phyloP scores from a whole-genome alignment of 1,140 invertebrate genomes.

The Sycobia sp. region DNA sequence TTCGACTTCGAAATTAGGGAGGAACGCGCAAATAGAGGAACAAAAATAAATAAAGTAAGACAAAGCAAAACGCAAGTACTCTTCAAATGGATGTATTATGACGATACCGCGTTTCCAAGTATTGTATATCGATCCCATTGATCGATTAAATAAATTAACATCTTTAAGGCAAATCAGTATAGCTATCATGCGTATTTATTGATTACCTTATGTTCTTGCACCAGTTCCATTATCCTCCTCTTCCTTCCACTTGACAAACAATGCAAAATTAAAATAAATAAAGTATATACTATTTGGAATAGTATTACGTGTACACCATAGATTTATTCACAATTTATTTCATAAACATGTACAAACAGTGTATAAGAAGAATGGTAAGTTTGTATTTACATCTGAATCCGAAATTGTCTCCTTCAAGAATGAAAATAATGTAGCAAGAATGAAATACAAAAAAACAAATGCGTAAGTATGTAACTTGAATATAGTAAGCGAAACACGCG shows the following conservation, averaged over 20 bases:
- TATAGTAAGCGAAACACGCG: no score
- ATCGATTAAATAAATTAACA: conserved; percentile 57
- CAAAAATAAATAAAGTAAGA: no score
- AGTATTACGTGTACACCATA: neutral
- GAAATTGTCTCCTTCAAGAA: no score
- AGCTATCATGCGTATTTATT: neutral
- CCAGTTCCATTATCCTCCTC: neutral
- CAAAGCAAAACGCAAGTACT: conserved; percentile 31
- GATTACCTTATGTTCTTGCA: neutral
- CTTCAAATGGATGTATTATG: conserved; percentile 48
- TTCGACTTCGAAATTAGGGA: conserved; percentile 26
- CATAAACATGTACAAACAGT: conserved; percentile 25
- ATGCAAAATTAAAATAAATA: neutral
- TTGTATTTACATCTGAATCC: no score
- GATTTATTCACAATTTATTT: conserved; percentile 24
- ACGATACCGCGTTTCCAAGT: conserved; percentile 47
- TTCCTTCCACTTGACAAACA: neutral
- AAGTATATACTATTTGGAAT: no score
- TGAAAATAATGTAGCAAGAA: no score
- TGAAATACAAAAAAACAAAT: no score
- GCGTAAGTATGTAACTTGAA: no score
- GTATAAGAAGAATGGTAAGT: no score
- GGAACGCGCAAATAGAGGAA: conserved; percentile 2
- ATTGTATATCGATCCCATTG: conserved; percentile 51
- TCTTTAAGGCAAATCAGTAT: conserved; percentile 33